Percentiles rank a stretch among this genome's conserved stretches.
Evolutionary conservation across 2,113 vertebrate genomes (phyloP).

Genomic region (Aspidoscelis tigris): DNA sequence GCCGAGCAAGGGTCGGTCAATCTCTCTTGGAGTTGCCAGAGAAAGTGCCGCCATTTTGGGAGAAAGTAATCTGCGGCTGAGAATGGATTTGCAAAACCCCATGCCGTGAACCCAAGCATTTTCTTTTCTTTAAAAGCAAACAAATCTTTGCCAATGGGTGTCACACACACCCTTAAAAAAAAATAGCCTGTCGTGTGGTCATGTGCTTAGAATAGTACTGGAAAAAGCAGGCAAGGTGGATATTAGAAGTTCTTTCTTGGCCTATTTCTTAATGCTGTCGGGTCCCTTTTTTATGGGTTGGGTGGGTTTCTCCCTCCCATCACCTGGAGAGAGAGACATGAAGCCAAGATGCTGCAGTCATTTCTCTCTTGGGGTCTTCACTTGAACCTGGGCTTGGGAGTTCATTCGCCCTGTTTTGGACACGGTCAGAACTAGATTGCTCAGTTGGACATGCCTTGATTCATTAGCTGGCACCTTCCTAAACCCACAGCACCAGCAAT

Average conservation of each 20-base stretch:
- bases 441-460: background rate
- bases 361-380: background rate
- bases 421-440: too few species aligned
- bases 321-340: too few species aligned
- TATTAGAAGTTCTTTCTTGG: background rate
- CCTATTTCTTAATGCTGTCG: background rate
- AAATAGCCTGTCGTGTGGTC: conserved; percentile 16
- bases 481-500: too few species aligned
- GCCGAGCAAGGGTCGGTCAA: too few species aligned
- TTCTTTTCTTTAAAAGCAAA: background rate
- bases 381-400: background rate
- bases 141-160: background rate
- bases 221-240: background rate
- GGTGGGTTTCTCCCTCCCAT: background rate
- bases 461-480: too few species aligned
- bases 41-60: too few species aligned
- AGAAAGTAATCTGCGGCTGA: background rate
- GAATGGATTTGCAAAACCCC: background rate
- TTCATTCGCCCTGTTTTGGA: fast-evolving
- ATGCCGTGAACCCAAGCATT: conserved; percentile 14
- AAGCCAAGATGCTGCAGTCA: too few species aligned
- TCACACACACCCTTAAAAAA: background rate
- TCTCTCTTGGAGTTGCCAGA: too few species aligned
- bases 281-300: background rate
- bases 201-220: background rate